Evolutionary conservation across 2,888 invertebrate genomes (phyloP), one percentile per base, ranked within the genome.

Genomic region (Andrena trimmerana): DNA sequence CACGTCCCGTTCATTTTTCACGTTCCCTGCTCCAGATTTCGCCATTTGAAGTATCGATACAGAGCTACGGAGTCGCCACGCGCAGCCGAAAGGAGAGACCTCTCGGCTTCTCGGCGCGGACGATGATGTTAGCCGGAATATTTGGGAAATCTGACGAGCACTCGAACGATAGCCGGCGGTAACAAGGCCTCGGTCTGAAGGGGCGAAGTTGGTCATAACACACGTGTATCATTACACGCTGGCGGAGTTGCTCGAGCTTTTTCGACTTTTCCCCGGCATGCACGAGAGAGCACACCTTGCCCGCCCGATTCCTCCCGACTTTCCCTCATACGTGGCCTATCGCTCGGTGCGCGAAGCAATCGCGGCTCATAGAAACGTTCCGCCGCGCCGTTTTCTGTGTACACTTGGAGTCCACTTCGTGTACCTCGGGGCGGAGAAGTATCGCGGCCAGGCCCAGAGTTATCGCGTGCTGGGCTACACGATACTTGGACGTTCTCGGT

Each of bases 401-500:
- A 83, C 81, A 74, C 75, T 77, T 60, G n/a, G 82, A 69, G 67
- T 75, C 73, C 83, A 71, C 59, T 60, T 33, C 71, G 66, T 71
- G 74, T 78, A 79, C 67, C 77, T 36, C 66, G 48, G 36, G 73
- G 48, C 31, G 63, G 57, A 42, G 42, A 82, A 88, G 87, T 81
- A 87, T 83, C 75, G 66, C 60, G 48, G 36, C 50, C 57, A 27
- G 42, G 54, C 69, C 79, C 59, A 68, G 85, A 78, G 88, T 83
- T 88, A 87, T 87, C 86, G 83, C 86, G 90, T 89, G 87, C 57
- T 42, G 24, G 54, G 71, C 87, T 89, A 90, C 87, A 90, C 85
- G 85, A 90, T 91, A 91, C 91, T 92, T 92, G 84, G 88, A 80
- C 78, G 84, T 81, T 83, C 78, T 81, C 81, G 33, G 73, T 63